phyloP scores from a whole-genome alignment of 2,888 invertebrate genomes.

The Bellardia pandia region DNA sequence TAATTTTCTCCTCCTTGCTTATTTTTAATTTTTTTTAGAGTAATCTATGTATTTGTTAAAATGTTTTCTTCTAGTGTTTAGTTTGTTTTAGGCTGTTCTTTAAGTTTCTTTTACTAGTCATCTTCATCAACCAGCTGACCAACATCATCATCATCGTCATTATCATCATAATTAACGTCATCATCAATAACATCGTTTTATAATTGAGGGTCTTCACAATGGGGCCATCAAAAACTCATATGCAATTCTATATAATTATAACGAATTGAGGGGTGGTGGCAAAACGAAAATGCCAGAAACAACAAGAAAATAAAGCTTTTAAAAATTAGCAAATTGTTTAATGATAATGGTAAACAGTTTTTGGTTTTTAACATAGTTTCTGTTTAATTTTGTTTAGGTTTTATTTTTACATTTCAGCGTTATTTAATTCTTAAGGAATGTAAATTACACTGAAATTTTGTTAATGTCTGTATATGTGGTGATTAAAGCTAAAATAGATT shows the following conservation, averaged over 20 bases:
- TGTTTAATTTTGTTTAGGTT: neutral
- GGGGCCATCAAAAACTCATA: conserved; percentile 66
- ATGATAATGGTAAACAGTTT: conserved; percentile 40
- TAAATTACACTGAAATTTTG: conserved; percentile 8
- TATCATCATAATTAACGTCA: conserved; percentile 9
- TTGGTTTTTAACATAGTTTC: neutral
- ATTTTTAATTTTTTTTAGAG: neutral
- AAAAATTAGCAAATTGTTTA: conserved; percentile 49
- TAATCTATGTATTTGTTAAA: conserved; percentile 49
- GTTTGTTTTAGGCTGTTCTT: neutral
- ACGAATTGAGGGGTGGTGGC: neutral
- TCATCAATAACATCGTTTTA: conserved; percentile 28
- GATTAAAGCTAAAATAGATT: too few species aligned
- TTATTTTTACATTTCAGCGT: too few species aligned
- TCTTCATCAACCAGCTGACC: neutral
- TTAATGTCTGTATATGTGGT: neutral
- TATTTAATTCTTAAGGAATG: neutral
- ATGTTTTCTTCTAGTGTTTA: conserved; percentile 1
- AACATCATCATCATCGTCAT: conserved; percentile 19
- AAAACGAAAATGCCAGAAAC: neutral
- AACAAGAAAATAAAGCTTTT: conserved; percentile 41
- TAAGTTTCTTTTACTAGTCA: conserved; percentile 1
- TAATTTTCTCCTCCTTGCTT: too few species aligned
- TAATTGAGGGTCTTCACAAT: conserved; percentile 46
- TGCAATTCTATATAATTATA: conserved; percentile 66